phyloP scores from a whole-genome alignment of 2,888 invertebrate species.

The Dynastes hyllus region DNA sequence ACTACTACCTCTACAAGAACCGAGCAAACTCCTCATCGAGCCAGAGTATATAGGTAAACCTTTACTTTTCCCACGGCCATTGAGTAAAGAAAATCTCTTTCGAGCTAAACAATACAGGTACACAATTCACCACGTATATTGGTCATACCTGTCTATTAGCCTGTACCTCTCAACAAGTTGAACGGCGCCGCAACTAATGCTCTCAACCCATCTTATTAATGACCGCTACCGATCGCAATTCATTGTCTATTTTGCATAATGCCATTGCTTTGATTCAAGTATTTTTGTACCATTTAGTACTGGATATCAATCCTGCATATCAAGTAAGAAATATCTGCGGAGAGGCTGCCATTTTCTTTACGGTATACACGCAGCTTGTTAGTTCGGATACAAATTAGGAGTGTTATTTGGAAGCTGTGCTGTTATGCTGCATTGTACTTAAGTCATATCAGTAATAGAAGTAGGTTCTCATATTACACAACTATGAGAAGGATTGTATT shows the following conservation, averaged over 20 bases:
- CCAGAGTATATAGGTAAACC: slow-evolving; percentile 58
- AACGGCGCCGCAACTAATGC: slow-evolving; percentile 61
- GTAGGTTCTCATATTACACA: no score
- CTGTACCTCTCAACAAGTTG: slow-evolving; percentile 64
- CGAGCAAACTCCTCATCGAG: slow-evolving; percentile 23
- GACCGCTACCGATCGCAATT: slow-evolving; percentile 58
- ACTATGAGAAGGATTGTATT: no score
- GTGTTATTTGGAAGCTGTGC: no score
- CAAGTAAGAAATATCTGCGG: background rate
- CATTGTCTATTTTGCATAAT: slow-evolving; percentile 61
- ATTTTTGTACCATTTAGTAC: background rate
- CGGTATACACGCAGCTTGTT: background rate
- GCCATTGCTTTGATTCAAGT: slow-evolving; percentile 30
- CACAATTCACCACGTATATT: slow-evolving; percentile 64
- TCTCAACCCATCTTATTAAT: slow-evolving; percentile 57
- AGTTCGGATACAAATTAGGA: no score
- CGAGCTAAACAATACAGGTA: slow-evolving; percentile 66
- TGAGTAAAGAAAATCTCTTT: slow-evolving; percentile 53
- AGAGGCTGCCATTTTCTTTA: background rate
- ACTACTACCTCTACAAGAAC: slow-evolving; percentile 27
- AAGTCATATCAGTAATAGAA: no score
- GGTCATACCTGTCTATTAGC: slow-evolving; percentile 64
- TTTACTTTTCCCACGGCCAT: slow-evolving; percentile 69
- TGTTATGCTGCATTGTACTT: no score
- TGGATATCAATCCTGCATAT: background rate